Percentiles rank a stretch among this genome's conserved stretches.
These are phyloP conservation scores for Aphelenchoides fujianensis DNA, from an alignment of 1,140 invertebrate genomes.

Conservation along the genomic window DNA sequence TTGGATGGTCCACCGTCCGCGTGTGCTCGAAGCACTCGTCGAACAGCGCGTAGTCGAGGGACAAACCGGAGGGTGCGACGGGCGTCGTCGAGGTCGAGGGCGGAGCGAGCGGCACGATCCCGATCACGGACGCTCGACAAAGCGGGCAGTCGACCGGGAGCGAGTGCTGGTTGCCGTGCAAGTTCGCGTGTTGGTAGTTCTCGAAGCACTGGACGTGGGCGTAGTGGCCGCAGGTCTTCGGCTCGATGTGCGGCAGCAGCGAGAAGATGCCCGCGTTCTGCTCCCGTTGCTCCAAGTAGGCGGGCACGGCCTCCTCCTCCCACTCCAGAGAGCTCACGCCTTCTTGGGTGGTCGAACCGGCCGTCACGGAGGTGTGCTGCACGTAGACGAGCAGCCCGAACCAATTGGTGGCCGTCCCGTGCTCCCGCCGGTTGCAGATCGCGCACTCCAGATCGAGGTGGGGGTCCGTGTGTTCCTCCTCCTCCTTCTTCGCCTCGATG, in stretches of 20 bases:
- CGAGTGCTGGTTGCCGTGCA: too few relatives aligned
- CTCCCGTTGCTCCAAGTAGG: not conserved
- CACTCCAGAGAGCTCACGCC: too few relatives aligned
- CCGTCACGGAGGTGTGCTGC: conserved; percentile 2
- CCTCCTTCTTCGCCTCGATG: not conserved
- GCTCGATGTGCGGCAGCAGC: conserved; percentile 1
- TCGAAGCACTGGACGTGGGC: conserved; percentile 22
- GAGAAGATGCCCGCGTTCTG: not conserved
- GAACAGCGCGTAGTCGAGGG: too few relatives aligned
- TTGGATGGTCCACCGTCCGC: too few relatives aligned
- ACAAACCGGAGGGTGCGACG: too few relatives aligned
- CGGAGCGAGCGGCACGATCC: too few relatives aligned
- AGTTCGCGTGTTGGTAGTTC: conserved; percentile 6
- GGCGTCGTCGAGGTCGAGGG: too few relatives aligned
- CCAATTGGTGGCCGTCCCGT: not conserved
- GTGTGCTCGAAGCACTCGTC: too few relatives aligned
- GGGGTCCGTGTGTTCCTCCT: conserved; percentile 8
- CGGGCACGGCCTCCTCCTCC: not conserved
- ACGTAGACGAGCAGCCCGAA: not conserved
- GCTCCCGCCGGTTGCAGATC: conserved; percentile 8
- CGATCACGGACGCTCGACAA: too few relatives aligned
- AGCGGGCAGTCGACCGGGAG: conserved; percentile 15
- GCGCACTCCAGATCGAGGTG: not conserved
- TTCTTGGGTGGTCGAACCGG: too few relatives aligned
- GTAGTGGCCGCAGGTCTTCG: conserved; percentile 19